Evolutionary conservation across 2,113 vertebrate species (phyloP).

Genomic region (Aspidoscelis tigris): DNA sequence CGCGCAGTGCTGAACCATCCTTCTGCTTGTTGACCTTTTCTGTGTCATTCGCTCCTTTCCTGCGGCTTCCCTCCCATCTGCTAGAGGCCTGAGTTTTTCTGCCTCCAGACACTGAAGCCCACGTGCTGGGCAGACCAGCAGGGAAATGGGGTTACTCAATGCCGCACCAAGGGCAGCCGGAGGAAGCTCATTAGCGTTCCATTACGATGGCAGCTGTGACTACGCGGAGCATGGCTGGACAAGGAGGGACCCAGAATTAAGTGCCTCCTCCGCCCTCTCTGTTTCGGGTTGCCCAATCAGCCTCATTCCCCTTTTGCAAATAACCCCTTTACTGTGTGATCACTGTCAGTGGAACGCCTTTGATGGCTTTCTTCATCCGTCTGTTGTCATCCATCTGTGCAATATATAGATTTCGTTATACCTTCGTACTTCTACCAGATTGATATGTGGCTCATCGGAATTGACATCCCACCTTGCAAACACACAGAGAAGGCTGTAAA

Average conservation of each 20-base stretch:
- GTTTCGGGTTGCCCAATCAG: no score
- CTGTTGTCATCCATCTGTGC: no score
- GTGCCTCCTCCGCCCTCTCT: not conserved
- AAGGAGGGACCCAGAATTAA: no score
- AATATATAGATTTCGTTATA: no score
- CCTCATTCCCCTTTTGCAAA: not conserved
- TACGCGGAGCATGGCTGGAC: not conserved
- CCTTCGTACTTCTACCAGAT: no score
- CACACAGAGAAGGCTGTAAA: no score
- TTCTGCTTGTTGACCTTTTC: not conserved
- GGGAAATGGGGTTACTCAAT: not conserved
- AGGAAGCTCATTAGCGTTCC: not conserved
- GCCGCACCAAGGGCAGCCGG: not conserved
- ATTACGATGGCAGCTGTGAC: not conserved
- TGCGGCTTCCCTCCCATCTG: not conserved
- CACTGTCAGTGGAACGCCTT: not conserved
- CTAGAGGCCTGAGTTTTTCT: not conserved
- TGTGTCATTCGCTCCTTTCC: not conserved
- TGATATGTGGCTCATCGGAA: not conserved
- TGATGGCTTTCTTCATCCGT: not conserved
- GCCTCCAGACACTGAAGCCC: no score
- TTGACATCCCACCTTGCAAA: not conserved
- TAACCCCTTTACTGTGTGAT: no score
- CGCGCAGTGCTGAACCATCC: not conserved
- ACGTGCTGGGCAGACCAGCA: not conserved